Conservation (phyloP, 2,113 vertebrate species). For the Scopus umbretta region DNA sequence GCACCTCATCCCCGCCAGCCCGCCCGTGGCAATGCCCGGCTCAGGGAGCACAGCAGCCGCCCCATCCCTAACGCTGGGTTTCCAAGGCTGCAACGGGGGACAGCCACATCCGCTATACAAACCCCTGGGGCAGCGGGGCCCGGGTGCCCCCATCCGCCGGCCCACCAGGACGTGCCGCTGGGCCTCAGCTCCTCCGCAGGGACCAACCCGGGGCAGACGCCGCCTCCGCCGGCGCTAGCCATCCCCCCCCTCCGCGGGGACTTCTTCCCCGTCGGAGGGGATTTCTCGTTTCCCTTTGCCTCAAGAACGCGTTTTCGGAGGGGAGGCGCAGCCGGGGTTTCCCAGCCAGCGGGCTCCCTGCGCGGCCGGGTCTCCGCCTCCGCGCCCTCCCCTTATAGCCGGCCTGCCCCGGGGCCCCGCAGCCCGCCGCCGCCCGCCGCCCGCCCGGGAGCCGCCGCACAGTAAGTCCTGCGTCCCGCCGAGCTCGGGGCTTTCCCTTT, state of each 20-base stretch:
- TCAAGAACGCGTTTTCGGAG: fast-evolving
- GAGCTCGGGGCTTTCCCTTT: not conserved
- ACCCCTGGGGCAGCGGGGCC: not conserved
- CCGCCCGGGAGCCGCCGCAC: not conserved
- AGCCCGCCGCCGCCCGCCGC: not conserved
- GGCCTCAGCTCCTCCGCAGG: not conserved
- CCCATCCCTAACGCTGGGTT: not conserved
- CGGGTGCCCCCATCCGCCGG: fast-evolving
- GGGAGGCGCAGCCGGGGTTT: not conserved
- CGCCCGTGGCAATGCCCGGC: not conserved
- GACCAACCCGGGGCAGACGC: not conserved
- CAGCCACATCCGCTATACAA: not conserved
- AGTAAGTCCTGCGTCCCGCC: not conserved
- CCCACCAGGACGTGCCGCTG: fast-evolving
- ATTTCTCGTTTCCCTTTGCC: not conserved
- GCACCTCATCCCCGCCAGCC: not conserved
- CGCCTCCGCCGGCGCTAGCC: too few species aligned
- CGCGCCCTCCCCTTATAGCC: not conserved
- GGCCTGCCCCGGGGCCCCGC: not conserved
- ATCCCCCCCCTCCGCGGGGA: fast-evolving
- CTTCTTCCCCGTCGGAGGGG: not conserved
- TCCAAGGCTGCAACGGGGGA: not conserved
- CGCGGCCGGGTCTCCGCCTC: not conserved
- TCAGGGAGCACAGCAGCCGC: not conserved
- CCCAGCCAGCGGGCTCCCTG: not conserved